These are phyloP conservation scores for Clarias pachynema DNA, from an alignment of 2,797 vertebrate genomes.

Conservation along the genomic window DNA sequence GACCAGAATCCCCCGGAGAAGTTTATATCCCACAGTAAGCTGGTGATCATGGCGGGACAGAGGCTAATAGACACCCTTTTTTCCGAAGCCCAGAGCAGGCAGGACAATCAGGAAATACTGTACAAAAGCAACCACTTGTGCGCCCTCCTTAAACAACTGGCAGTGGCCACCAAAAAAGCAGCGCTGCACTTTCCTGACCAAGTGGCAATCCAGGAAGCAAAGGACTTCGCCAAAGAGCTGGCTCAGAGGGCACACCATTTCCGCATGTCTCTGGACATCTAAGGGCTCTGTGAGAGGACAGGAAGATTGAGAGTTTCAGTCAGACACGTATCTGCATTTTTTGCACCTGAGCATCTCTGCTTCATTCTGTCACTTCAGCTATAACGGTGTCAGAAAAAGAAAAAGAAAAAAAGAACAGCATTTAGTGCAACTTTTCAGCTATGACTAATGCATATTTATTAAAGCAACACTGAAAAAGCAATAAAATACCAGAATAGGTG, in stretches of 20 bases:
- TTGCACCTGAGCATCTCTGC: neutral
- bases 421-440: neutral
- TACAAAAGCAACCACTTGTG: constrained; percentile 85
- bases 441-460: constrained; percentile 22
- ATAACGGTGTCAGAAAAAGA: neutral
- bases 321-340: neutral
- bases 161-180: constrained; percentile 88
- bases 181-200: constrained; percentile 80
- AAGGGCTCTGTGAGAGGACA: constrained; percentile 30
- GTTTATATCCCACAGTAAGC: constrained; percentile 90
- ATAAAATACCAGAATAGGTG: neutral
- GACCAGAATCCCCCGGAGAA: constrained; percentile 81
- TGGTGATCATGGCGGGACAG: constrained; percentile 94
- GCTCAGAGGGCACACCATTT: constrained; percentile 80
- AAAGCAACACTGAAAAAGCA: neutral
- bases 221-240: constrained; percentile 76
- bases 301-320: neutral
- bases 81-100: constrained; percentile 75
- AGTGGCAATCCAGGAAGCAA: constrained; percentile 72
- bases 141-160: constrained; percentile 86
- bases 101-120: constrained; percentile 75
- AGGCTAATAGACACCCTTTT: constrained; percentile 88
- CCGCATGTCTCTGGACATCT: constrained; percentile 76
- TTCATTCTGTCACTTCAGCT: neutral
- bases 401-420: neutral